Percentiles rank a stretch among this genome's conserved stretches.
Evolutionary conservation across 2,888 invertebrate species (phyloP).

Genomic region (Epinotia demarniana): DNA sequence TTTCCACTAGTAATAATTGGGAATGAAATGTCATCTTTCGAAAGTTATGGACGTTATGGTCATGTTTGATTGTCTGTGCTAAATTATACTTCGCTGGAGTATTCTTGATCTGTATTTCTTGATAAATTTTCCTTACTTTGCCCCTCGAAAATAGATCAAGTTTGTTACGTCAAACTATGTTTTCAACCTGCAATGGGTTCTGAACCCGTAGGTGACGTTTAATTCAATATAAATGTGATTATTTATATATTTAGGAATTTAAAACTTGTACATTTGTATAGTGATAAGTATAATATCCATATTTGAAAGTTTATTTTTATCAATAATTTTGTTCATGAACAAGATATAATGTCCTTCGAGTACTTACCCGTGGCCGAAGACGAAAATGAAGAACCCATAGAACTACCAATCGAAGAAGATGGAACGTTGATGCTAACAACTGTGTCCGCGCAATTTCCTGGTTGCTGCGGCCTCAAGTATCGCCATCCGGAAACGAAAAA

Average conservation of each 20-base stretch:
- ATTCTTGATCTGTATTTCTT: constrained; percentile 41
- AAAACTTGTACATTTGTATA: constrained; percentile 81
- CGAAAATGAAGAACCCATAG: constrained; percentile 98
- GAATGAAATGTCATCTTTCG: constrained; percentile 71
- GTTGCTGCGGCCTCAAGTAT: constrained; percentile 97
- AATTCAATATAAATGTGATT: constrained; percentile 64
- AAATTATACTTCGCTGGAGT: constrained; percentile 33
- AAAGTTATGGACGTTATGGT: constrained; percentile 77
- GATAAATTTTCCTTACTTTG: constrained; percentile 52
- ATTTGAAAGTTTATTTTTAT: constrained; percentile 69
- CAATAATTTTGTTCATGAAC: constrained; percentile 77
- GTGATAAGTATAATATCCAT: constrained; percentile 77
- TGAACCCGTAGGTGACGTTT: constrained; percentile 83
- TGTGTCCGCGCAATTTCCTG: constrained; percentile 98
- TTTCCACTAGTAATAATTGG: constrained; percentile 56
- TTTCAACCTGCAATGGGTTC: constrained; percentile 84
- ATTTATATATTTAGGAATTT: constrained; percentile 77
- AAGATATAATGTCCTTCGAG: constrained; percentile 84
- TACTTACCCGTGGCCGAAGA: constrained; percentile 98
- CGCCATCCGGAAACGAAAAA: constrained; percentile 96
- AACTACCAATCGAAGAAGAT: constrained; percentile 98
- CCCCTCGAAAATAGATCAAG: constrained; percentile 63
- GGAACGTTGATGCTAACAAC: constrained; percentile 96
- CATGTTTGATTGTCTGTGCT: constrained; percentile 54
- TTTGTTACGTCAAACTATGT: constrained; percentile 67